Evolutionary conservation across 2,888 invertebrate genomes (phyloP).

Genomic region (Plagodis pulveraria): DNA sequence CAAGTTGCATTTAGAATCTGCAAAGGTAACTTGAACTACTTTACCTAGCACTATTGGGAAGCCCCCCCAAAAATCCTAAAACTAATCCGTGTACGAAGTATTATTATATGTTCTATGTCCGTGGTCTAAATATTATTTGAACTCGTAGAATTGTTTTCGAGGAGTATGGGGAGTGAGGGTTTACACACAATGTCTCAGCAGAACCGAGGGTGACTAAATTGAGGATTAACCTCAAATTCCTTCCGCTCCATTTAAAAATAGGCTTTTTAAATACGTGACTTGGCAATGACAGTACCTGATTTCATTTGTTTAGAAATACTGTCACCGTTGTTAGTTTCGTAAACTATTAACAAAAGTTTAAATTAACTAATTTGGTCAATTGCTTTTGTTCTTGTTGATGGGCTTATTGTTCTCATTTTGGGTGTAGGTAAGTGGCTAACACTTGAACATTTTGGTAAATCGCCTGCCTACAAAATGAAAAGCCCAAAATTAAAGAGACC

Average conservation of each 20-base stretch:
- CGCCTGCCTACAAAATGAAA: too few species aligned
- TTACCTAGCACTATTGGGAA: not conserved
- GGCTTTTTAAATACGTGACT: slow-evolving; percentile 22
- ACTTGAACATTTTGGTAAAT: too few species aligned
- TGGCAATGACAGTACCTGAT: slow-evolving; percentile 7
- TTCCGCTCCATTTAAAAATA: slow-evolving; percentile 19
- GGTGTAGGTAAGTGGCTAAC: too few species aligned
- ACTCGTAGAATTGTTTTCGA: slow-evolving; percentile 9
- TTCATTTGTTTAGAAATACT: slow-evolving; percentile 5
- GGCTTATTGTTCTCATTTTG: too few species aligned
- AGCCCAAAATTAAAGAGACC: too few species aligned
- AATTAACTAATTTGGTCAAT: slow-evolving; percentile 1
- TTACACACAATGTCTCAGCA: slow-evolving; percentile 18
- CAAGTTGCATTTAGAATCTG: too few species aligned
- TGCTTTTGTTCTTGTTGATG: too few species aligned
- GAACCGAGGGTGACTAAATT: slow-evolving; percentile 17
- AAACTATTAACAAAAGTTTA: not conserved
- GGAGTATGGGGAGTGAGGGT: slow-evolving; percentile 1
- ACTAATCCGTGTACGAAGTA: too few species aligned
- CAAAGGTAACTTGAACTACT: too few species aligned
- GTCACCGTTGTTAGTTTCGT: not conserved
- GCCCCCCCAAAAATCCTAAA: not conserved
- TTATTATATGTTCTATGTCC: too few species aligned
- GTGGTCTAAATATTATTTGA: slow-evolving; percentile 15
- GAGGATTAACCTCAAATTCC: slow-evolving; percentile 22